A percentile compares a stretch with the other conserved stretches of the same genome.
Conservation (phyloP, 2,888 invertebrate genomes). For the Drosophila barbarae region DNA sequence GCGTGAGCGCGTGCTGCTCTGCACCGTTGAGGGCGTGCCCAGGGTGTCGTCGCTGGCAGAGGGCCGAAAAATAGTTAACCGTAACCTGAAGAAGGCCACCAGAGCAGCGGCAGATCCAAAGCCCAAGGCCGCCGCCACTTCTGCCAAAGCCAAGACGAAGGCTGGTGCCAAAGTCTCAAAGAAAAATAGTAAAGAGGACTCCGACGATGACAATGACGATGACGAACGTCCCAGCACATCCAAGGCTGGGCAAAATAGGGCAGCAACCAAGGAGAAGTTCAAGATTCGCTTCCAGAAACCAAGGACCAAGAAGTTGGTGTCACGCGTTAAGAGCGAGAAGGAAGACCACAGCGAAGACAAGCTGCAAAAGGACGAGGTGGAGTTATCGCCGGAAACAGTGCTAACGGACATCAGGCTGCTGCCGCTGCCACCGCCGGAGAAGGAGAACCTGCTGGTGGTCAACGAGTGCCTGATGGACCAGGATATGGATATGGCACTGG, state of each 20-base stretch:
- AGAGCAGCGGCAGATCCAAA: background rate
- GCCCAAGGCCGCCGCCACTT: background rate
- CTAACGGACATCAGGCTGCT: background rate
- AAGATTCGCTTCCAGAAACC: background rate
- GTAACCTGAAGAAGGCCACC: background rate
- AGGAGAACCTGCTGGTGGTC: constrained; percentile 42
- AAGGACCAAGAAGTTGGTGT: constrained; percentile 5
- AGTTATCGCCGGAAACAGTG: background rate
- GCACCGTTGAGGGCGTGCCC: constrained; percentile 24
- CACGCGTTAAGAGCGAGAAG: background rate
- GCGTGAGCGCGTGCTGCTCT: constrained; percentile 39
- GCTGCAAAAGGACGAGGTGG: background rate
- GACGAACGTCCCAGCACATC: background rate
- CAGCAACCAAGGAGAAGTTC: background rate
- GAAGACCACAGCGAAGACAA: background rate
- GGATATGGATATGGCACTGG: constrained; percentile 1
- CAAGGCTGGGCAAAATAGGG: background rate
- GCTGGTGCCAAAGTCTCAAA: fast-evolving
- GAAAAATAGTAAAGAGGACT: background rate
- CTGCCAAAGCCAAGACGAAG: background rate
- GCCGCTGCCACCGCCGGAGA: constrained; percentile 16
- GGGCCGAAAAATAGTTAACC: background rate
- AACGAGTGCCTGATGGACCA: constrained; percentile 52
- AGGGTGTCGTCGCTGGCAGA: background rate
- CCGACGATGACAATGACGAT: background rate